Conservation (phyloP, 2,797 vertebrate species). For the Peromyscus eremicus region DNA sequence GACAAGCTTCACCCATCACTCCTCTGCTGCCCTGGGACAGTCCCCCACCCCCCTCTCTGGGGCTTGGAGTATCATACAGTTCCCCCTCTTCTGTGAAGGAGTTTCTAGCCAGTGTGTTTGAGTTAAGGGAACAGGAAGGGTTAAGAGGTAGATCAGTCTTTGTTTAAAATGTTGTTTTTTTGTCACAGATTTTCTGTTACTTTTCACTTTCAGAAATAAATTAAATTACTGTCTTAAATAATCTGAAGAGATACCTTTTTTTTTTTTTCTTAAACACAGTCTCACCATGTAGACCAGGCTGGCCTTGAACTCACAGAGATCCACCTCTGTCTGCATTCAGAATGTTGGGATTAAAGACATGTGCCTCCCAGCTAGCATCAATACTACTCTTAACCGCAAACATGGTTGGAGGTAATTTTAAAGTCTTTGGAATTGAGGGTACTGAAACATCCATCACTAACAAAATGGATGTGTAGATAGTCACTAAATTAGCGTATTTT, state of each 20-base stretch:
- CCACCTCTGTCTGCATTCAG: neutral
- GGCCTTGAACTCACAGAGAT: neutral
- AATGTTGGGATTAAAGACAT: neutral
- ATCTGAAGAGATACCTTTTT: neutral
- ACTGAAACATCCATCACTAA: no score
- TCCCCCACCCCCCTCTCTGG: no score
- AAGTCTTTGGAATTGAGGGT: no score
- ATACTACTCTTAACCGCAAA: neutral
- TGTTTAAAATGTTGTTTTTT: neutral
- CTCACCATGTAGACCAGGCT: neutral
- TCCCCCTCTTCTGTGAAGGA: neutral
- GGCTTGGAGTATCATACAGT: rapidly evolving
- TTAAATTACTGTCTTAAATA: neutral
- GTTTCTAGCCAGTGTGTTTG: no score
- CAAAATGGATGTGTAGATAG: no score
- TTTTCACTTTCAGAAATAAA: neutral
- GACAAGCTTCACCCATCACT: no score
- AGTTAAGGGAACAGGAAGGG: no score
- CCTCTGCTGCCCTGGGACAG: no score
- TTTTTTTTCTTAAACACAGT: neutral
- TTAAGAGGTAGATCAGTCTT: neutral
- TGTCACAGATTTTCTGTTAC: neutral
- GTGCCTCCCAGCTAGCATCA: neutral
- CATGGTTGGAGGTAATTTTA: no score
- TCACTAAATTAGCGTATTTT: neutral